Conservation (phyloP, 2,888 invertebrate genomes). For the Phasia obesa region DNA sequence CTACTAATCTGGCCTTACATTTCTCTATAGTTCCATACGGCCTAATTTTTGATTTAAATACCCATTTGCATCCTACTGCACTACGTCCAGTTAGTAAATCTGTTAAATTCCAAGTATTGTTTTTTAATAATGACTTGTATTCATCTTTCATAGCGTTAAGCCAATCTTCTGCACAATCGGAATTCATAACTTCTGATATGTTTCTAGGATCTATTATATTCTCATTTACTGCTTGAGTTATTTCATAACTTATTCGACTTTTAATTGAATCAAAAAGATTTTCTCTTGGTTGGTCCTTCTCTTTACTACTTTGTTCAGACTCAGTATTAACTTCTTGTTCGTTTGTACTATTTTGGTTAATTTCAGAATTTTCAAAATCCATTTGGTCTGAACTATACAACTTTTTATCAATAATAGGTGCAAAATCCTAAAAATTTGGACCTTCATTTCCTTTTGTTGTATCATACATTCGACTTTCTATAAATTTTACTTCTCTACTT, state of each 20-base stretch:
- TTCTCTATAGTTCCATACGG: neutral
- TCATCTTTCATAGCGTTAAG: conserved; percentile 24
- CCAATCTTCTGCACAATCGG: conserved; percentile 4
- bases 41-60: conserved; percentile 43
- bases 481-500: conserved; percentile 10
- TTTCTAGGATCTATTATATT: conserved; percentile 21
- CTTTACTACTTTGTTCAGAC: neutral
- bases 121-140: conserved; percentile 26
- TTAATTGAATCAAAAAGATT: neutral
- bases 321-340: neutral
- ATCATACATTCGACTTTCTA: neutral
- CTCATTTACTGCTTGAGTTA: neutral
- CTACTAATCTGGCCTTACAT: no score
- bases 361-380: neutral
- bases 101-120: conserved; percentile 22
- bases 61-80: conserved; percentile 35
- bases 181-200: conserved; percentile 16
- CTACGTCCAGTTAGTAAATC: conserved; percentile 30
- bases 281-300: neutral
- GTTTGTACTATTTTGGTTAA: neutral
- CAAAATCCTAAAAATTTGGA: neutral
- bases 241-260: neutral
- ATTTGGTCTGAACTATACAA: neutral
- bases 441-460: neutral
- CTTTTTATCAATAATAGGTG: neutral